Base-by-base conservation (phyloP, 2,113 vertebrate genomes). In the Pituophis catenifer region DNA sequence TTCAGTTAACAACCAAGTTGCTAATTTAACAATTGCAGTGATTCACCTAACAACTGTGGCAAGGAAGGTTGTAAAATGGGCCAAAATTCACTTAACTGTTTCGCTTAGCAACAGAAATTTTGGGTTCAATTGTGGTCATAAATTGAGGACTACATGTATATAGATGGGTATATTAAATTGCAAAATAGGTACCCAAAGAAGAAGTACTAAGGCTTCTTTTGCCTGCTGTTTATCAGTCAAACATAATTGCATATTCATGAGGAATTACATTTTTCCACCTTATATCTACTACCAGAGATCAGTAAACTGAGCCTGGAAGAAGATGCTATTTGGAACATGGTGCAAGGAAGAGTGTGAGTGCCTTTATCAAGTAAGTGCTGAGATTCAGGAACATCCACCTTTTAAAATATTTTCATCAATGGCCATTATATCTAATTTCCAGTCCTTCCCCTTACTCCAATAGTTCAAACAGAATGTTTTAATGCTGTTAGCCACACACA, bases 401-500 rank as follows among this genome's bases (percentile, higher is more conserved):
- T 92, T 88, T 92, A 38, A 54, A 88, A 53, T 48, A 75, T 17
- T 70, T 26, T 52, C 5, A 65, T 54, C 50, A 54, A 52, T 29
- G 53, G 29, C 21, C 21, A 54, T 54, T 26, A 17, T 33, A 26
- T 55, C 87, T 55, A 70, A 33, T 70, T 38, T 92, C 59, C 33
- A 21, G 17, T 33, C 29, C 9, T 38, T 38, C 33, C 52, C 62
- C 53, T 81, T 57, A 89, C 48, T 89, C 53, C 15, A 89, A 58
- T 7, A 89, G 11, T 92, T 81, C 75, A 48, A 48, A 38, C n/a
- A 81, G 38, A 50, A 58, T 21, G 44, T 88, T 62, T 95, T 50
- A 95, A 93, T 96, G 70, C 91, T 93, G 96, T 89, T 95, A 96
- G 95, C 96, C 96, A 96, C 94, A 97, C 97, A 95, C 95, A 96